Evolutionary conservation across 2,113 vertebrate species (phyloP).

Genomic region (Prinia subflava): DNA sequence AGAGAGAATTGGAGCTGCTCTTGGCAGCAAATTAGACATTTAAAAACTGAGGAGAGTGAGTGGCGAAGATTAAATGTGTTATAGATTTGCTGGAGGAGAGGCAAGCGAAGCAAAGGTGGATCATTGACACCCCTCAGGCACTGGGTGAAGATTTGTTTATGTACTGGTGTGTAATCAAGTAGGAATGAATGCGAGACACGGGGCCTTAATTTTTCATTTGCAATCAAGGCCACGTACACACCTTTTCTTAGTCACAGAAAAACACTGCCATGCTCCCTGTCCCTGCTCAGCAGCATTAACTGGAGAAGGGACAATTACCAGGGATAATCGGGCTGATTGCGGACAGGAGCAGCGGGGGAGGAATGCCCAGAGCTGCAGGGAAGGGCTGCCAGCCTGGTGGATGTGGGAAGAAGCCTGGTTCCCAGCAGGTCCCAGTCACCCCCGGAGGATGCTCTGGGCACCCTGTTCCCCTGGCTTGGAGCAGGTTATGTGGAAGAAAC

Average conservation of each 20-base stretch:
- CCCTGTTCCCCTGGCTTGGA: fast-evolving
- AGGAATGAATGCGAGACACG: not conserved
- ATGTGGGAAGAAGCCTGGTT: not conserved
- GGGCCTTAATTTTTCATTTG: conserved; percentile 67
- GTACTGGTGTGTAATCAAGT: conserved; percentile 32
- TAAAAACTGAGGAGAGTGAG: conserved; percentile 50
- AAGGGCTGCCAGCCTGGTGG: not conserved
- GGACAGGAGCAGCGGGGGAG: not conserved
- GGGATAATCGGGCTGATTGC: conserved; percentile 21
- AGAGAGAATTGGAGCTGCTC: not conserved
- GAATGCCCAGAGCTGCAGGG: not conserved
- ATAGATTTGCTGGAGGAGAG: conserved; percentile 63
- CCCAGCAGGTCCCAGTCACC: not conserved
- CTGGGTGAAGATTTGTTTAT: not conserved
- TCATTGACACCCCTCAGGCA: conserved; percentile 54
- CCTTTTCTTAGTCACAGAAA: conserved; percentile 44
- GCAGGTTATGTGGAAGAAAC: not conserved
- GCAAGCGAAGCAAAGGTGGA: conserved; percentile 33
- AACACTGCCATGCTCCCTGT: not conserved
- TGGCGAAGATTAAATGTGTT: conserved; percentile 64
- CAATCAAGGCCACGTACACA: conserved; percentile 62
- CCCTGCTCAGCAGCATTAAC: conserved; percentile 4
- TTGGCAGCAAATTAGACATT: conserved; percentile 64
- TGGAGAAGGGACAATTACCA: conserved; percentile 40
- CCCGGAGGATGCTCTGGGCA: fast-evolving